Percentiles rank a stretch among this genome's conserved stretches.
Conservation (phyloP, 2,888 invertebrate genomes). For the Apamea sordens region DNA sequence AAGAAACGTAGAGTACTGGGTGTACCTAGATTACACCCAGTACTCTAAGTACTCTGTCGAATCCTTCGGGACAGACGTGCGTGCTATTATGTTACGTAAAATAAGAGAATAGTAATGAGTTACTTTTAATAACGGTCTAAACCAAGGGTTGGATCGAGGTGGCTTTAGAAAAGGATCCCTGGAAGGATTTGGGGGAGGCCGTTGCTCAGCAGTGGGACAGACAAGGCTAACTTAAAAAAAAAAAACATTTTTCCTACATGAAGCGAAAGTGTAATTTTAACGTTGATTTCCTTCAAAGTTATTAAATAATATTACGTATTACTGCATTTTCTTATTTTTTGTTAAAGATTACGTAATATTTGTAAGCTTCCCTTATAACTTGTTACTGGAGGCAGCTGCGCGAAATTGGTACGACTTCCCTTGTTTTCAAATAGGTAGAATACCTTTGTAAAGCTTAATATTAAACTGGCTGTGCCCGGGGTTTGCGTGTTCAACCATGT, state of each 20-base stretch:
- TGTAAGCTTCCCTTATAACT: constrained; percentile 15
- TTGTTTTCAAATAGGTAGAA: constrained; percentile 8
- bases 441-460: constrained; percentile 17
- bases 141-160: no score
- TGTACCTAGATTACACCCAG: background rate
- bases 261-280: background rate
- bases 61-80: background rate
- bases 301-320: background rate
- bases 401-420: constrained; percentile 19
- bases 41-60: background rate
- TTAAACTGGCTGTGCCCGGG: constrained; percentile 4
- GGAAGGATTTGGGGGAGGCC: no score
- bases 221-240: no score
- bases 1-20: background rate
- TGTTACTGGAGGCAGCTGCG: constrained; percentile 28
- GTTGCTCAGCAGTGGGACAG: no score
- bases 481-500: background rate
- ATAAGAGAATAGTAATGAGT: background rate
- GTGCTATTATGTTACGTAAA: background rate
- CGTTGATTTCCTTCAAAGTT: background rate
- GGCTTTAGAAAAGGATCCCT: no score
- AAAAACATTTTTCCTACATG: background rate
- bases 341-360: constrained; percentile 26
- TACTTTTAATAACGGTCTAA: no score
- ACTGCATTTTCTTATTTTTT: constrained; percentile 10